Conservation (phyloP, 2,113 vertebrate species). For the Guaruba guarouba region DNA sequence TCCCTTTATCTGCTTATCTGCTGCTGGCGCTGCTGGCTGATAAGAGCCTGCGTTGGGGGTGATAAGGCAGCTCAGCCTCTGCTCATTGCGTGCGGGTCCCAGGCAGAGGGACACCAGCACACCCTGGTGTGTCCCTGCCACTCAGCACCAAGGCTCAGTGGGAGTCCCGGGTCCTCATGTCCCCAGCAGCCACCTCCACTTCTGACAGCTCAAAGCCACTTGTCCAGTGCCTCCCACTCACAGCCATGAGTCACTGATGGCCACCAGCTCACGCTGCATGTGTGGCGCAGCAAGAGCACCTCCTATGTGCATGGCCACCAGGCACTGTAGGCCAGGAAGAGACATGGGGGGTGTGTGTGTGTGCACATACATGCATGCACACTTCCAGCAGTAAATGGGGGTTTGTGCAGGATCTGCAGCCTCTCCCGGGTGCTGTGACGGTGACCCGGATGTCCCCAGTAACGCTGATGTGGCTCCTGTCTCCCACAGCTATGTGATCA, state of each 20-base stretch:
- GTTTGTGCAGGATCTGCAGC: background rate
- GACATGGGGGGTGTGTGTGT: background rate
- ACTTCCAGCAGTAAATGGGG: background rate
- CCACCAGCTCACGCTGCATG: accelerated
- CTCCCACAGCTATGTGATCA: conserved; percentile 88
- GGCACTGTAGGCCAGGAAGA: background rate
- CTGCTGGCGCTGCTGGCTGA: background rate
- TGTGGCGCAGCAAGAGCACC: background rate
- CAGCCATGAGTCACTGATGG: accelerated
- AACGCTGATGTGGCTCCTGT: background rate
- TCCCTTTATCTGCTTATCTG: background rate
- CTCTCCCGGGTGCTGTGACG: accelerated
- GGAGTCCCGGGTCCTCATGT: background rate
- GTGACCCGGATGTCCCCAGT: background rate
- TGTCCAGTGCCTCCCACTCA: accelerated
- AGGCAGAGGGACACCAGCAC: background rate
- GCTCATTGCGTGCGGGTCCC: accelerated
- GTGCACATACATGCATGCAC: accelerated
- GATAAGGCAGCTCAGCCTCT: background rate
- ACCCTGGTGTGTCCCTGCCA: accelerated
- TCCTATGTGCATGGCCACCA: accelerated
- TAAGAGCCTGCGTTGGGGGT: background rate
- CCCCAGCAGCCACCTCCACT: accelerated
- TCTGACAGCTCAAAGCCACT: background rate
- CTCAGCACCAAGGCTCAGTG: background rate